phyloP scores from a whole-genome alignment of 1,140 invertebrate species.

The Drosophila neocordata region DNA sequence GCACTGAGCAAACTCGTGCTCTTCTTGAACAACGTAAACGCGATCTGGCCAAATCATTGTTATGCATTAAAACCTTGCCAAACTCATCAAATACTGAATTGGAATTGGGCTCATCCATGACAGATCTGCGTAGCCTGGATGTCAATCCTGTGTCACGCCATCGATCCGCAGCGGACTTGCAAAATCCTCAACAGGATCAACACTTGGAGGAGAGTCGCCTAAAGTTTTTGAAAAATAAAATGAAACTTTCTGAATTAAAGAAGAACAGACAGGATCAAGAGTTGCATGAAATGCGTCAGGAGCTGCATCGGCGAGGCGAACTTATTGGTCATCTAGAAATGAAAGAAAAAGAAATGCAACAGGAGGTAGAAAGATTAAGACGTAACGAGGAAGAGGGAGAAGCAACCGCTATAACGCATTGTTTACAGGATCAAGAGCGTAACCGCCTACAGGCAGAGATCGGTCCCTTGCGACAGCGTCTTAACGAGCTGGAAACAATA shows the following conservation, averaged over 20 bases:
- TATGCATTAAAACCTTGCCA: slow-evolving; percentile 42
- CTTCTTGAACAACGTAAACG: slow-evolving; percentile 65
- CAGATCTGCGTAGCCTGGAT: slow-evolving; percentile 57
- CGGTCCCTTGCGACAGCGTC: slow-evolving; percentile 34
- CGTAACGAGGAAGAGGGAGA: background rate
- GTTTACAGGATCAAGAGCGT: slow-evolving; percentile 44
- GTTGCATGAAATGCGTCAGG: slow-evolving; percentile 52
- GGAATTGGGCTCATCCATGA: slow-evolving; percentile 79
- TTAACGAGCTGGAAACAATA: slow-evolving; percentile 45
- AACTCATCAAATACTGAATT: slow-evolving; percentile 48
- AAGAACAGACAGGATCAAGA: slow-evolving; percentile 63
- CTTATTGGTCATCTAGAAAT: slow-evolving; percentile 55
- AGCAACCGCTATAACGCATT: background rate
- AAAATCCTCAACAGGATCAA: slow-evolving; percentile 34
- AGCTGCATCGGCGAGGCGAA: slow-evolving; percentile 34
- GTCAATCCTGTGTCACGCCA: slow-evolving; percentile 58
- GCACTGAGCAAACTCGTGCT: slow-evolving; percentile 84
- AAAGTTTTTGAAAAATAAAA: slow-evolving; percentile 60
- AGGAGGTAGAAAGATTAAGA: slow-evolving; percentile 35
- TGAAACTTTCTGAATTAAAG: slow-evolving; percentile 65
- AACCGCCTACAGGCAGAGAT: slow-evolving; percentile 46
- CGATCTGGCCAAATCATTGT: slow-evolving; percentile 59
- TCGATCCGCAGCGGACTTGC: slow-evolving; percentile 71
- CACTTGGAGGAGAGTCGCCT: slow-evolving; percentile 48
- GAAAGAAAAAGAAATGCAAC: slow-evolving; percentile 36